These are phyloP conservation scores for Himantopus leucocephalus DNA, from an alignment of 2,113 vertebrate genomes.

Conservation along the genomic window DNA sequence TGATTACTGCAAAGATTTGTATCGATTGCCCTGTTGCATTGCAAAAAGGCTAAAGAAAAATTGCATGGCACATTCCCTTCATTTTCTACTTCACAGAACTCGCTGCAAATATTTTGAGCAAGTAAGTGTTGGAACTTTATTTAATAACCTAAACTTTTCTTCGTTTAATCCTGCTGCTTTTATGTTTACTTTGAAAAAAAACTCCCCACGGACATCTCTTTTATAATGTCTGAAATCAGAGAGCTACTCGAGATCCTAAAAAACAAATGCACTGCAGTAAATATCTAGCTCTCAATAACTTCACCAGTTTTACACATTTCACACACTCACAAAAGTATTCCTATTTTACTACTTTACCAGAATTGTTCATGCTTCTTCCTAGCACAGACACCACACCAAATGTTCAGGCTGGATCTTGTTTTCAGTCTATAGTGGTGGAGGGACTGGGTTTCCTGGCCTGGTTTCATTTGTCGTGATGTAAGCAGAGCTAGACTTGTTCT, in stretches of 20 bases:
- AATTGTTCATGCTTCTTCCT: neutral
- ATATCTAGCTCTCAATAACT: neutral
- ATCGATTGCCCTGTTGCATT: conserved; percentile 86
- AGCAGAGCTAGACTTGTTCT: neutral
- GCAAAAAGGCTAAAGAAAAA: conserved; percentile 83
- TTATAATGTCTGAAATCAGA: neutral
- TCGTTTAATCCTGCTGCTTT: conserved; percentile 31
- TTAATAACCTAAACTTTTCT: conserved; percentile 68
- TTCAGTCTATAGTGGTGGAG: neutral
- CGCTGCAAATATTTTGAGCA: conserved; percentile 54
- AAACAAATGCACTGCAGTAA: neutral
- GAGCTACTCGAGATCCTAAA: neutral
- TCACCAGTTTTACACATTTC: neutral
- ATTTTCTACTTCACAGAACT: conserved; percentile 62
- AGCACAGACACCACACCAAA: neutral
- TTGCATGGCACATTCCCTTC: conserved; percentile 63
- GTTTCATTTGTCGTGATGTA: neutral
- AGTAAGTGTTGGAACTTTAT: conserved; percentile 61
- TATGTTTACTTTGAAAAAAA: neutral
- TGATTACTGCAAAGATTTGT: conserved; percentile 93
- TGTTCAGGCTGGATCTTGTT: neutral
- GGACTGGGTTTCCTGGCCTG: neutral
- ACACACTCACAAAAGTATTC: neutral
- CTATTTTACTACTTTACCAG: neutral
- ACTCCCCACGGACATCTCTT: neutral